These are phyloP conservation scores for Philopotamus ludificatus DNA, from an alignment of 1,140 invertebrate genomes.

Conservation along the genomic window DNA sequence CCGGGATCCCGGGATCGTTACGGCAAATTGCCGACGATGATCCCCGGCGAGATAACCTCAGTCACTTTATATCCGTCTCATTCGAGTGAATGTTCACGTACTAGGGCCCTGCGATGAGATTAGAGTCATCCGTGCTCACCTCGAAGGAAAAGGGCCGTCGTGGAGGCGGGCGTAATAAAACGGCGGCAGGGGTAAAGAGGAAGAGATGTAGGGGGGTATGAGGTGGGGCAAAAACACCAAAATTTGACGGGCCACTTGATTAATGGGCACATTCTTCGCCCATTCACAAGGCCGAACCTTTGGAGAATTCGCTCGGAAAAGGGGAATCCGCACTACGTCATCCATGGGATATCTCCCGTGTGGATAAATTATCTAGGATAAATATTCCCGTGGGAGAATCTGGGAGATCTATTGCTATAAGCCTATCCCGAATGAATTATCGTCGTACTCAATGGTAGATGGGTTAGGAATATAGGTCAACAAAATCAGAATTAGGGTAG, in stretches of 20 bases:
- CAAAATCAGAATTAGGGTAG: no score
- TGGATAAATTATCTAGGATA: background rate
- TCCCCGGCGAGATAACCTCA: background rate
- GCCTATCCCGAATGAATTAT: no score
- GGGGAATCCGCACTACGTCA: background rate
- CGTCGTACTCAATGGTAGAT: no score
- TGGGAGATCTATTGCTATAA: no score
- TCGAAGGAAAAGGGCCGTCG: no score
- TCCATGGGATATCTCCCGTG: background rate
- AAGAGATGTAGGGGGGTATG: no score
- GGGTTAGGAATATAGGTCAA: no score
- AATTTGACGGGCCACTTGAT: conserved; percentile 7
- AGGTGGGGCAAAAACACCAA: background rate
- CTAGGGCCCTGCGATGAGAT: no score
- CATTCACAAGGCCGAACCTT: background rate
- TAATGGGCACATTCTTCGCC: background rate
- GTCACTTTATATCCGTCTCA: background rate
- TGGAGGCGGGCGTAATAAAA: no score
- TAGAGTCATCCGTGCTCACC: background rate
- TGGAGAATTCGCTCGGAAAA: background rate
- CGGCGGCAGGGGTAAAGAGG: no score
- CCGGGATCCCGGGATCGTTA: background rate
- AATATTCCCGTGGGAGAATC: no score
- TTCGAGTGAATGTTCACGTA: no score
- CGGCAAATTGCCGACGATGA: background rate